Conservation (phyloP, 2,113 vertebrate species). For the Galeopterus variegatus region DNA sequence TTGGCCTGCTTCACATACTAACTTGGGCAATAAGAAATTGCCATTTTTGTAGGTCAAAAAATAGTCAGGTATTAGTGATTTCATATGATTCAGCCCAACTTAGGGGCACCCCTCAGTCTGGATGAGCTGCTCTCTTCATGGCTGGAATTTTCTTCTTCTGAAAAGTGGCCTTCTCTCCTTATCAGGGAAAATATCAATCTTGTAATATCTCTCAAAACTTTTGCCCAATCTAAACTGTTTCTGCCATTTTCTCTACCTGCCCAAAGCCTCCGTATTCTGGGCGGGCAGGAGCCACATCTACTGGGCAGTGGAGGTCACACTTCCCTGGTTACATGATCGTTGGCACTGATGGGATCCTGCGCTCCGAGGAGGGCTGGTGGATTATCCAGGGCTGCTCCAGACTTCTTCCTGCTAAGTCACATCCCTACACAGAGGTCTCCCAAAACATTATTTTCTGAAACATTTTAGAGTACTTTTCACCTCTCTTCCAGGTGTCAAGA, state of each 20-base stretch:
- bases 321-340: too few relatives aligned
- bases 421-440: background rate
- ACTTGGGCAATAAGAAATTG: background rate
- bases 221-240: background rate
- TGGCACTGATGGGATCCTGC: background rate
- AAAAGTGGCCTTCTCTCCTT: background rate
- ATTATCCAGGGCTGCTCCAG: background rate
- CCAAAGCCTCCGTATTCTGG: background rate
- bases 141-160: background rate
- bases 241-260: too few relatives aligned
- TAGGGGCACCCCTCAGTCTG: background rate
- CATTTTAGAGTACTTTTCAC: background rate
- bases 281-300: background rate
- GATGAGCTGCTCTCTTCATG: background rate
- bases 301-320: too few relatives aligned
- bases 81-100: too few relatives aligned
- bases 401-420: background rate
- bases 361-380: too few relatives aligned
- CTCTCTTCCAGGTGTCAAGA: background rate
- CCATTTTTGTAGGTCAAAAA: background rate
- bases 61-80: background rate
- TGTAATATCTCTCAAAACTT: background rate
- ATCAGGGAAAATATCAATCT: background rate
- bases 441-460: background rate
- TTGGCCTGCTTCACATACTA: too few relatives aligned